Evolutionary conservation across 2,113 vertebrate genomes (phyloP).

Genomic region (Myrmophylax atrothorax): DNA sequence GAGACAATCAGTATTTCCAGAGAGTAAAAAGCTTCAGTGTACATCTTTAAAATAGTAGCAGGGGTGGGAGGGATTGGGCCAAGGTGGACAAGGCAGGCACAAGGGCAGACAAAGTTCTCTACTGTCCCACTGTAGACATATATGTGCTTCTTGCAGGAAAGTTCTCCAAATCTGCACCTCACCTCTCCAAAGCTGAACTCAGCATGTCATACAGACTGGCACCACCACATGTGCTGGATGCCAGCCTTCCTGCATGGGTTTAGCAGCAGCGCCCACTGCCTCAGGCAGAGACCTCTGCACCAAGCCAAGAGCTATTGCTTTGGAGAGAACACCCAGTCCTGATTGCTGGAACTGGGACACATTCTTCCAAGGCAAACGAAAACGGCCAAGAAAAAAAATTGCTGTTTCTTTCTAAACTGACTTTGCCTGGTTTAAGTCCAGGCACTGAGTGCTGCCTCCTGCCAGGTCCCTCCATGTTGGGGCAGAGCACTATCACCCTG

Average conservation of each 20-base stretch:
- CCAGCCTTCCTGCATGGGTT: not conserved
- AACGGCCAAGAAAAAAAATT: not conserved
- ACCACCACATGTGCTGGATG: rapidly evolving
- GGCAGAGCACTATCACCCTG: not conserved
- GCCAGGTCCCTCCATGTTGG: not conserved
- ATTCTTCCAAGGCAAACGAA: not conserved
- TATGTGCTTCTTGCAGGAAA: not conserved
- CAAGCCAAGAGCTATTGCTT: not conserved
- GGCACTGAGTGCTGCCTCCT: not conserved
- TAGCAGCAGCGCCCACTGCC: not conserved
- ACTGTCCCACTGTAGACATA: not conserved
- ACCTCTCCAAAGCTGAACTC: not conserved
- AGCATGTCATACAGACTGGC: not conserved
- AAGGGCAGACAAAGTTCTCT: not conserved
- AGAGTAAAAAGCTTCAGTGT: not conserved
- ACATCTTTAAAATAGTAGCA: not conserved
- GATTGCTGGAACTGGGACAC: not conserved
- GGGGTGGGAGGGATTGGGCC: not conserved
- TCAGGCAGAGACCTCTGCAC: not conserved
- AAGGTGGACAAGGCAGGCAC: rapidly evolving
- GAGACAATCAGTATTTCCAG: not conserved
- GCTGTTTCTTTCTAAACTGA: not conserved
- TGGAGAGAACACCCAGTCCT: not conserved
- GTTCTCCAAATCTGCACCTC: not conserved
- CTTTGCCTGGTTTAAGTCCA: not conserved